Evolutionary conservation across 2,113 vertebrate species (phyloP), one percentile per base, ranked within the genome.

Genomic region (Leucopternis melanops): DNA sequence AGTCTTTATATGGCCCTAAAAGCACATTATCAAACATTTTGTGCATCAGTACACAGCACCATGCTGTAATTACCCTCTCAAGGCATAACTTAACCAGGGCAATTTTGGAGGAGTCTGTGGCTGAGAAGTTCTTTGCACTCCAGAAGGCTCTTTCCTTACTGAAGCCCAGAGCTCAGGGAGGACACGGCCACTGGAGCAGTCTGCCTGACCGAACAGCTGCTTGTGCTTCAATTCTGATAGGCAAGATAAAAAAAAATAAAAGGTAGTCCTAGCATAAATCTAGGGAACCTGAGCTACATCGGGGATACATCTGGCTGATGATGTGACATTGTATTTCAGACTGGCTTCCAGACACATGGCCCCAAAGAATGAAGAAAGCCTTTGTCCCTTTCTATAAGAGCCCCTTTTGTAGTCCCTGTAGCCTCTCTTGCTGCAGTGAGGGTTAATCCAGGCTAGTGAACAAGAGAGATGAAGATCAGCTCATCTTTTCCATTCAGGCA

Each of bases 401-500:
- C 22, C 27, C 14, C 5, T 25, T 45, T 32, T 75, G 13, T 29
- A 44, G 50, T 54, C 34, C 65, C 23, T 75, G 13, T n/a, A 50
- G 50, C 58, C 27, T 69, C 20, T 45, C 50, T 38, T 13, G 58
- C 75, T 62, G 75, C 67, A 67, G 58, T 8, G 38, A 93, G 94
- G 81, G 92, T 94, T 97, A 97, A 94, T 52, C 57, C 92, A 86
- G 81, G 69, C 66, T 42, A 47, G 38, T 1, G 32, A 92, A 82
- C 44, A 73, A 79, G 65, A 16, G 65, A 70, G 83, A 84, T 91
- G 81, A 89, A 92, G 74, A 94, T 88, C 89, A 71, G 88, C 58
- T 96, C 83, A 95, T 95, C 95, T 96, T 97, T 97, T 97, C 96
- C 96, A 93, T 50, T 86, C 79, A 91, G 50, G 57, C 94, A 92